Conservation (phyloP, 2,113 vertebrate species). For the Thalassoma bifasciatum region DNA sequence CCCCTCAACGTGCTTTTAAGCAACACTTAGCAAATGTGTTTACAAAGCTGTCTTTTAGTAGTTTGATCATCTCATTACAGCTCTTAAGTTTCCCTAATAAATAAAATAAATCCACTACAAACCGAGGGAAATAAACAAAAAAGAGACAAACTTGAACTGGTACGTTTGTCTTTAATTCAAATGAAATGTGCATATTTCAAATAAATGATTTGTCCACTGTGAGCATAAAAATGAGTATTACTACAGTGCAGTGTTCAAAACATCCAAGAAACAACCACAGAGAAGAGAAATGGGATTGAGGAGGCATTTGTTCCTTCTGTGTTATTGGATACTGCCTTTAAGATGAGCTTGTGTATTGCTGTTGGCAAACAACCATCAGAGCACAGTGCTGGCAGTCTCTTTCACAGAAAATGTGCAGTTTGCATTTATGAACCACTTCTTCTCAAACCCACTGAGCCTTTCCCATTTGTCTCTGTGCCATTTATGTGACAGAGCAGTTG, state of each 20-base stretch:
- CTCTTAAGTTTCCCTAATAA: too few relatives aligned
- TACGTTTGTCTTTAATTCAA: not conserved
- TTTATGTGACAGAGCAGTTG: slow-evolving; percentile 30
- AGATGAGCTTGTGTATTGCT: not conserved
- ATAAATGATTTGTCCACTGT: not conserved
- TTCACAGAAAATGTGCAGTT: slow-evolving; percentile 17
- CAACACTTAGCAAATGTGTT: too few relatives aligned
- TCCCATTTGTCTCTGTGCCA: slow-evolving; percentile 34
- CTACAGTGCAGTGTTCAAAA: not conserved
- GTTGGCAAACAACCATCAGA: slow-evolving; percentile 14
- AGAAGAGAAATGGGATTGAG: not conserved
- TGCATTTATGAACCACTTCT: slow-evolving; percentile 27
- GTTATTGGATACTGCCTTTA: slow-evolving; percentile 2
- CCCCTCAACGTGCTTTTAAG: too few relatives aligned
- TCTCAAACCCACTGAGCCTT: slow-evolving; percentile 20
- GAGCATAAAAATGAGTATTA: not conserved
- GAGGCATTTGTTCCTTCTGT: slow-evolving; percentile 23
- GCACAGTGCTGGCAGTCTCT: slow-evolving; percentile 16
- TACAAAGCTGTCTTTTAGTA: too few relatives aligned
- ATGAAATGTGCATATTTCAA: not conserved
- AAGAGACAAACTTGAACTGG: not conserved
- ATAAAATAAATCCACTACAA: too few relatives aligned
- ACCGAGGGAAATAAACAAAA: not conserved
- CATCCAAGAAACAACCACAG: not conserved
- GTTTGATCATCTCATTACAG: too few relatives aligned